A percentile compares a stretch with the other conserved stretches of the same genome.
phyloP scores from a whole-genome alignment of 2,888 invertebrate species.

The Alloplasta piceator region DNA sequence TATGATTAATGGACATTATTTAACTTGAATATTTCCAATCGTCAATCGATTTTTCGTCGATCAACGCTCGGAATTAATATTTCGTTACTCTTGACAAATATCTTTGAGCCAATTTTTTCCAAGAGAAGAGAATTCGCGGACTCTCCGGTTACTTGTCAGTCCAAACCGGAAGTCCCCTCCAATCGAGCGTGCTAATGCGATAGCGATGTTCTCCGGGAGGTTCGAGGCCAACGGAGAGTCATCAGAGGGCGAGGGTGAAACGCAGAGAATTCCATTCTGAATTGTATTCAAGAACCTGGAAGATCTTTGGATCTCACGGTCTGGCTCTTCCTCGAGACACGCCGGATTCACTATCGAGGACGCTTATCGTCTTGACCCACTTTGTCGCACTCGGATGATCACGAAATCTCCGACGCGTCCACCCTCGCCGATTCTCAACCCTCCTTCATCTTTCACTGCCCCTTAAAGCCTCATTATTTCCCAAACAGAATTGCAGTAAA shows the following conservation, averaged over 20 bases:
- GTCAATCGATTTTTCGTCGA: too few species aligned
- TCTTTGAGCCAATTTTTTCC: too few species aligned
- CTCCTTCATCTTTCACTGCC: not conserved
- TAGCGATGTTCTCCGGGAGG: not conserved
- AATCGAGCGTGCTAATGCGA: constrained; percentile 15
- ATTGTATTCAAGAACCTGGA: constrained; percentile 44
- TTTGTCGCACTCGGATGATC: constrained; percentile 66
- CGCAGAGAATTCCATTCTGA: constrained; percentile 1
- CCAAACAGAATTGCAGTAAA: too few species aligned
- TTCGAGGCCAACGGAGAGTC: not conserved
- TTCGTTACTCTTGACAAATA: too few species aligned
- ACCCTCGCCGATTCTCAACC: constrained; percentile 39
- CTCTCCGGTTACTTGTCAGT: not conserved
- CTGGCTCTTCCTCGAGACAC: constrained; percentile 16
- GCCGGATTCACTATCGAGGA: constrained; percentile 52
- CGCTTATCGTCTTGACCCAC: constrained; percentile 66
- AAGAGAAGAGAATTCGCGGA: too few species aligned
- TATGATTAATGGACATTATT: too few species aligned
- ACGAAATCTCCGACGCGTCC: constrained; percentile 39
- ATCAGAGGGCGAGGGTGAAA: not conserved
- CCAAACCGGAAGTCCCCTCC: constrained; percentile 8
- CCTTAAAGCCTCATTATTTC: too few species aligned
- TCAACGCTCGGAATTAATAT: too few species aligned
- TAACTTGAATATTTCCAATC: too few species aligned
- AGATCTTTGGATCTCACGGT: constrained; percentile 15